Percentiles rank a stretch among this genome's conserved stretches.
These are phyloP conservation scores for Scomber japonicus DNA, from an alignment of 2,113 vertebrate species.

Conservation along the genomic window DNA sequence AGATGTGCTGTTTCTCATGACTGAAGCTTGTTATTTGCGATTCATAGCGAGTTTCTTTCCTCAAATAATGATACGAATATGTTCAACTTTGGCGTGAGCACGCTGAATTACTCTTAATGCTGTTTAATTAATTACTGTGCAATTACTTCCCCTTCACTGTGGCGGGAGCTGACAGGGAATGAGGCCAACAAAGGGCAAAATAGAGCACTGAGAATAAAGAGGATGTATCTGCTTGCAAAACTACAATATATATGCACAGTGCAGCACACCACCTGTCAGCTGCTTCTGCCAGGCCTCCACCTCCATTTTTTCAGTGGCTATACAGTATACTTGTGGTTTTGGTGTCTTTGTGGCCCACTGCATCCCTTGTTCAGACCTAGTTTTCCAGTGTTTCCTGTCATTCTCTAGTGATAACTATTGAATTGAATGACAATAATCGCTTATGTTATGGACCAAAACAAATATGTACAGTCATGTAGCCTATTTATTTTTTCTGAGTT, in stretches of 20 bases:
- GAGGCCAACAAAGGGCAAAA: not conserved
- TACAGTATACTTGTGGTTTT: no score
- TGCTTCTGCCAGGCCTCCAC: no score
- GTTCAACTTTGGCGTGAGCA: not conserved
- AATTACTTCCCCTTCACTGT: constrained; percentile 22
- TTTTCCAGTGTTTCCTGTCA: no score
- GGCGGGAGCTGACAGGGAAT: constrained; percentile 28
- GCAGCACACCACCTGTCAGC: no score
- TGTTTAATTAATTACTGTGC: constrained; percentile 32
- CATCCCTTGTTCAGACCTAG: not conserved
- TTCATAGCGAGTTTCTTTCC: not conserved
- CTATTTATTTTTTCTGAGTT: no score
- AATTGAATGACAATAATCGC: no score
- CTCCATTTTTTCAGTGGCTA: no score
- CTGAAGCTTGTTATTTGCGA: not conserved
- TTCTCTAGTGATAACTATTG: no score
- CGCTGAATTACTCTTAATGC: not conserved
- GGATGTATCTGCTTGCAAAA: no score
- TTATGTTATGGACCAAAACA: no score
- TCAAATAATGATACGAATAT: not conserved
- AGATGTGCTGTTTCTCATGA: not conserved
- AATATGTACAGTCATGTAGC: no score
- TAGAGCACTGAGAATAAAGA: not conserved
- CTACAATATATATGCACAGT: no score
- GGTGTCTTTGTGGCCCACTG: not conserved